Conservation (phyloP, 2,113 vertebrate species). For the Trogon melanurus region DNA sequence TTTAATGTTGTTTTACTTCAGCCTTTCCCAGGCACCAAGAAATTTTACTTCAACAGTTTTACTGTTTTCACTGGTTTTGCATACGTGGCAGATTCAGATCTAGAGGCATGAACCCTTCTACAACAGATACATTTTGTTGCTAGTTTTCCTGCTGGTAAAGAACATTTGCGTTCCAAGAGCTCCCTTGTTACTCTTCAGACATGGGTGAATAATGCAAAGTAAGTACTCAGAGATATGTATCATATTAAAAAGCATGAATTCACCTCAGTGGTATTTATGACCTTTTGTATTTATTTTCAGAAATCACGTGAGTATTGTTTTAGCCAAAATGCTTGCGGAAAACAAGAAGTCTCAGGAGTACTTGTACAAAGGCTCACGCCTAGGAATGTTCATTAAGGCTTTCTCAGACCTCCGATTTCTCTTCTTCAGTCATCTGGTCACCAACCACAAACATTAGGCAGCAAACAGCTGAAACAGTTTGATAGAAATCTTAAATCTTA, state of each 20-base stretch:
- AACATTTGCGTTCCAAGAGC: slow-evolving; percentile 30
- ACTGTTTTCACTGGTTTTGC: background rate
- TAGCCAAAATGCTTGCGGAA: slow-evolving; percentile 36
- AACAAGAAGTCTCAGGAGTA: slow-evolving; percentile 56
- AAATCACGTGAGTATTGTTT: slow-evolving; percentile 37
- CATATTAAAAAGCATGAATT: slow-evolving; percentile 54
- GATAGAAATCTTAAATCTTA: background rate
- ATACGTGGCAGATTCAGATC: slow-evolving; percentile 13
- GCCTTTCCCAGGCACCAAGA: slow-evolving; percentile 25
- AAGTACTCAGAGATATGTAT: slow-evolving; percentile 33
- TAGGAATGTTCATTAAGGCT: slow-evolving; percentile 29
- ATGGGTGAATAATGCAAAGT: slow-evolving; percentile 45
- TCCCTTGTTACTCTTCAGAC: slow-evolving; percentile 57
- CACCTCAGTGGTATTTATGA: slow-evolving; percentile 68
- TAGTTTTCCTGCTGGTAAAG: slow-evolving; percentile 13
- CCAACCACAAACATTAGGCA: slow-evolving; percentile 25
- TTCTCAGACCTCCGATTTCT: slow-evolving; percentile 40
- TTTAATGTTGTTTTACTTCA: slow-evolving; percentile 43
- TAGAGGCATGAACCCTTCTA: background rate
- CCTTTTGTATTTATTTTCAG: slow-evolving; percentile 62
- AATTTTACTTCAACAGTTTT: background rate
- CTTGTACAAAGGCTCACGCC: slow-evolving; percentile 34
- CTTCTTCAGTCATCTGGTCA: slow-evolving; percentile 21
- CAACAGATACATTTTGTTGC: background rate
- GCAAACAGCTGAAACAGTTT: background rate